Base-by-base conservation (phyloP, 2,113 vertebrate species). In the Etheostoma cragini region DNA sequence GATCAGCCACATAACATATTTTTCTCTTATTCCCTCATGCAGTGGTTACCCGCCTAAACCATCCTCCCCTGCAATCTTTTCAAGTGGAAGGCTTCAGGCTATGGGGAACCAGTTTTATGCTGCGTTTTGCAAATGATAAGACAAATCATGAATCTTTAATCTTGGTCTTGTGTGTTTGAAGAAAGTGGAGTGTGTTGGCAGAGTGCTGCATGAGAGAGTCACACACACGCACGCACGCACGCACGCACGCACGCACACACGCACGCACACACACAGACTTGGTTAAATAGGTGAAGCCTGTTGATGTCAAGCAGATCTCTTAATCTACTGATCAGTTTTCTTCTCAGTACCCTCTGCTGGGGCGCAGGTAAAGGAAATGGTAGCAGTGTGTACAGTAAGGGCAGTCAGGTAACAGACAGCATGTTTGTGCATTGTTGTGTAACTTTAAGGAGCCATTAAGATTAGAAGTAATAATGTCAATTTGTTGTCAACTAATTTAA, bases 321-420 rank as follows among this genome's bases (percentile, higher is more conserved):
- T 38, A 86, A 73, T 79, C 87, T 88, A 69, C 83, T 89, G 83
- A 90, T 91, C 87, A 45, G 77, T 82, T 42, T 73, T 78, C 8
- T 26, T 84, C 38, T 65, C 57, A 64, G 54, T 60, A 45, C 30
- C 66, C 64, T 76, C 14, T 19, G 58, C 56, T 67, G 66, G 26
- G 42, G 63, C 6, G 1, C 49, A 47, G 62, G 72, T 58, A 70
- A 8, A 26, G 21, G 6, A 60, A 22, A 69, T 22, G 30, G 57
- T 33, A n/a, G 58, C 8, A 35, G 35, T 49, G 35, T 38, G 8
- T 45, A 33, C 19, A 38, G 46, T 12, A 8, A 35, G 6, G 12
- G 26, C 14, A 6, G 30, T 15, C 22, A 47, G 22, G 22, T 65
- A 12, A n/a, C 19, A 14, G 13, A 49, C 17, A 47, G 21, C 47